phyloP scores from a whole-genome alignment of 2,113 vertebrate species.

The Herpetotheres cachinnans region DNA sequence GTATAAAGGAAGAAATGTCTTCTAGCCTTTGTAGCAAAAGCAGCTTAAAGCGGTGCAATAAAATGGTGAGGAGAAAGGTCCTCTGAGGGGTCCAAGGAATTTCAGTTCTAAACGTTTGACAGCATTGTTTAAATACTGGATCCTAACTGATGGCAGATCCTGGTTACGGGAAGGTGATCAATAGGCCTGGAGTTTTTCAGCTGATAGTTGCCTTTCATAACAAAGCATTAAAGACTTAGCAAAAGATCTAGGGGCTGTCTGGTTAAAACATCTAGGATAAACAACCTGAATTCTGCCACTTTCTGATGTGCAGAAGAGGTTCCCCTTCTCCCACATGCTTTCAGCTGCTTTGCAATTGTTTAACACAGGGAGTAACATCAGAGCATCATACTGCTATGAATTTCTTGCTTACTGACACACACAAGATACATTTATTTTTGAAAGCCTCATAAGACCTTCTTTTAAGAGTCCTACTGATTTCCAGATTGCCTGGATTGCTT shows the following conservation, averaged over 20 bases:
- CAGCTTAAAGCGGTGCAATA: neutral
- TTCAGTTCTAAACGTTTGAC: neutral
- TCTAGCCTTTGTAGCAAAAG: neutral
- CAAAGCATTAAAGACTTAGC: slow-evolving; percentile 48
- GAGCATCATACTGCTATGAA: neutral
- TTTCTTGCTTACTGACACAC: neutral
- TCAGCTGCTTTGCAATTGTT: neutral
- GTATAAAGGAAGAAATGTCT: neutral
- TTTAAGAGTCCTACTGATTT: neutral
- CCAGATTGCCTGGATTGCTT: neutral
- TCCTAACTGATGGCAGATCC: neutral
- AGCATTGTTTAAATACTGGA: neutral
- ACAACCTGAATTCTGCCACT: slow-evolving; percentile 16
- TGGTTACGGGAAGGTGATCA: neutral
- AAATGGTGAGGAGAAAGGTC: neutral
- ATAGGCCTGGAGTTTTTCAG: slow-evolving; percentile 43
- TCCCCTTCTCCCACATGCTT: neutral
- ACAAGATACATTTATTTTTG: neutral
- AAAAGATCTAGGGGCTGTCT: neutral
- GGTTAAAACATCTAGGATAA: slow-evolving; percentile 24
- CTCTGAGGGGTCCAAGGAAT: neutral
- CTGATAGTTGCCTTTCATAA: slow-evolving; percentile 44
- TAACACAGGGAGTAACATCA: neutral
- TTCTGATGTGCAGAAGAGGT: slow-evolving; percentile 6
- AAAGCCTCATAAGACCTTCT: neutral